Percentiles rank a stretch among this genome's conserved stretches.
Conservation (phyloP, 1,140 invertebrate genomes). For the Drosophila dunni region DNA sequence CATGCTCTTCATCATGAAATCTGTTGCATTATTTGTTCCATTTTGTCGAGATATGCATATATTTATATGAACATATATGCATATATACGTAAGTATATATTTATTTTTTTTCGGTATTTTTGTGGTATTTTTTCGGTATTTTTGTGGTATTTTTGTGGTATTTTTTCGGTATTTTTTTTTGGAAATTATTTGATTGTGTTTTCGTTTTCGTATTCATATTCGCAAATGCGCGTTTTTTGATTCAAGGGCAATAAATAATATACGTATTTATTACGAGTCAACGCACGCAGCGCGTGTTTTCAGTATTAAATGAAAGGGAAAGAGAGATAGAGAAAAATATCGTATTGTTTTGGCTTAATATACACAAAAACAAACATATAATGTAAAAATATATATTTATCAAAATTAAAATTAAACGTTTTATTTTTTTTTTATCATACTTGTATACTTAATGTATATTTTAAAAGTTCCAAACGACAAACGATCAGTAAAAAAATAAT, state of each 20-base stretch:
- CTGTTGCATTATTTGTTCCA: slow-evolving; percentile 85
- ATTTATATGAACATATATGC: slow-evolving; percentile 10
- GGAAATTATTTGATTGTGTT: slow-evolving; percentile 4
- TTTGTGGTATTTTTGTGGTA: slow-evolving; percentile 24
- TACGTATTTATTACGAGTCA: slow-evolving; percentile 44
- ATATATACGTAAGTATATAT: slow-evolving; percentile 7
- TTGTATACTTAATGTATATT: slow-evolving; percentile 27
- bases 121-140: not conserved
- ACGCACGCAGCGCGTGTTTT: slow-evolving; percentile 61
- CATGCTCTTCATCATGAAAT: slow-evolving; percentile 98
- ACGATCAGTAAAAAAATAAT: not conserved
- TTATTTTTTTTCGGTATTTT: slow-evolving; percentile 1
- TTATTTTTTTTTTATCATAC: slow-evolving; percentile 7
- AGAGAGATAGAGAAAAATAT: slow-evolving; percentile 82
- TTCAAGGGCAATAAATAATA: slow-evolving; percentile 35
- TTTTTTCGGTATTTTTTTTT: slow-evolving; percentile 13
- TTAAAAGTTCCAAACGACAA: slow-evolving; percentile 2
- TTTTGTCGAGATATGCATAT: slow-evolving; percentile 16
- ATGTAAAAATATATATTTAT: slow-evolving; percentile 35
- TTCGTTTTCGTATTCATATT: slow-evolving; percentile 12
- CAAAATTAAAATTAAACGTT: slow-evolving; percentile 34
- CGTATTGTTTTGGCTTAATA: slow-evolving; percentile 80
- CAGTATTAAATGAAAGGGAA: slow-evolving; percentile 73
- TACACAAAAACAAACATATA: slow-evolving; percentile 67
- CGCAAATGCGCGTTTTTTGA: slow-evolving; percentile 12